Conservation (phyloP, 2,888 invertebrate genomes). For the Minunthozetes semirufus region DNA sequence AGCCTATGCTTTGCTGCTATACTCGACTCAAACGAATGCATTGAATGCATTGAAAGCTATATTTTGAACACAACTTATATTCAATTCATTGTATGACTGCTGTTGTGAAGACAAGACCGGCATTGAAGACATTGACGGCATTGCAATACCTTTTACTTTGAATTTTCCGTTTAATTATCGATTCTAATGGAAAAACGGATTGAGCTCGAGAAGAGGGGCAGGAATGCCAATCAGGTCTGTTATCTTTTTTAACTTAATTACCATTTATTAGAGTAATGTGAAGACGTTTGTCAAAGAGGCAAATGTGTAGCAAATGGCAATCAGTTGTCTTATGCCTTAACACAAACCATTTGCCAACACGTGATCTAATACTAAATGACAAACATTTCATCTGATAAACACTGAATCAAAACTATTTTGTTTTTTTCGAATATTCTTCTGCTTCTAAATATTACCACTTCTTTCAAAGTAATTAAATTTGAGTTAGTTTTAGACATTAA, state of each 20-base stretch:
- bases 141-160: neutral
- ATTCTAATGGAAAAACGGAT: conserved; percentile 81
- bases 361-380: neutral
- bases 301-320: neutral
- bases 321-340: neutral
- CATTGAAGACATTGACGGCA: conserved; percentile 7
- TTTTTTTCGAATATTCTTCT: too few relatives aligned
- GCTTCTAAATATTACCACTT: too few relatives aligned
- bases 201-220: conserved; percentile 86
- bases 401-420: too few relatives aligned
- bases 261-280: neutral
- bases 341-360: neutral
- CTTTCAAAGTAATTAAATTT: too few relatives aligned
- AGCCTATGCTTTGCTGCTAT: neutral
- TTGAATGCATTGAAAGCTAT: neutral
- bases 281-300: neutral
- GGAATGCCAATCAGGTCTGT: conserved; percentile 74
- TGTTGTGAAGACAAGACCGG: conserved; percentile 5
- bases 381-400: too few relatives aligned
- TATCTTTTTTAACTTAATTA: neutral
- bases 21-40: neutral
- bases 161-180: neutral
- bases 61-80: neutral
- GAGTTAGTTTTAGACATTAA: too few relatives aligned
- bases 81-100: conserved; percentile 1